Evolutionary conservation across 2,797 vertebrate genomes (phyloP).

Genomic region (Silurus lanzhouensis): DNA sequence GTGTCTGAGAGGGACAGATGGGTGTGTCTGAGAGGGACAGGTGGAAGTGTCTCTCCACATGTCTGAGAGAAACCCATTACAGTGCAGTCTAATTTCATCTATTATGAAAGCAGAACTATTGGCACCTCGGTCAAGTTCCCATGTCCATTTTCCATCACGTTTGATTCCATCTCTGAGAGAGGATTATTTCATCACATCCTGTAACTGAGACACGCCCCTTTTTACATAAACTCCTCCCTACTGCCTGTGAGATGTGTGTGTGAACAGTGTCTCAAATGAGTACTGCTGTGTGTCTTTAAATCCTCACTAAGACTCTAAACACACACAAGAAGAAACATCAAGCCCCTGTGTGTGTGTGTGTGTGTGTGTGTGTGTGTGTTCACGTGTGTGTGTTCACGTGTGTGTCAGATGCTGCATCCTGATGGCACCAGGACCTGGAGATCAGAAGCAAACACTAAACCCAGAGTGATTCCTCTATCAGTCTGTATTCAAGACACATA

Average conservation of each 20-base stretch:
- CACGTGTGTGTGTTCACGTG: too few relatives aligned
- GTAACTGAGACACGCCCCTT: background rate
- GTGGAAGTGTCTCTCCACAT: background rate
- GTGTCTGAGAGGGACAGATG: too few relatives aligned
- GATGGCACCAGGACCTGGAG: background rate
- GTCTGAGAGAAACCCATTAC: background rate
- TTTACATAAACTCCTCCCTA: background rate
- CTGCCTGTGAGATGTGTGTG: too few relatives aligned
- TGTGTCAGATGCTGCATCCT: background rate
- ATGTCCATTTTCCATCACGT: background rate
- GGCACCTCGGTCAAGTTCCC: background rate
- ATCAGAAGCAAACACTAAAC: background rate
- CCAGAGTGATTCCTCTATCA: background rate
- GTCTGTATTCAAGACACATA: background rate
- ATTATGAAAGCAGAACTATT: background rate
- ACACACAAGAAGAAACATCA: background rate
- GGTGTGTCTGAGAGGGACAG: background rate
- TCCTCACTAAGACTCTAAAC: background rate
- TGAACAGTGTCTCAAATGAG: background rate
- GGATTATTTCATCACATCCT: background rate
- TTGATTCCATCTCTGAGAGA: too few relatives aligned
- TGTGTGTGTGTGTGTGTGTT: too few relatives aligned
- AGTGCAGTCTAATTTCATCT: background rate
- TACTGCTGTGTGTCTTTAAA: background rate
- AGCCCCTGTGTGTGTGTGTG: background rate